These are phyloP conservation scores for Shinisaurus crocodilurus DNA, from an alignment of 2,113 vertebrate species.

Conservation along the genomic window DNA sequence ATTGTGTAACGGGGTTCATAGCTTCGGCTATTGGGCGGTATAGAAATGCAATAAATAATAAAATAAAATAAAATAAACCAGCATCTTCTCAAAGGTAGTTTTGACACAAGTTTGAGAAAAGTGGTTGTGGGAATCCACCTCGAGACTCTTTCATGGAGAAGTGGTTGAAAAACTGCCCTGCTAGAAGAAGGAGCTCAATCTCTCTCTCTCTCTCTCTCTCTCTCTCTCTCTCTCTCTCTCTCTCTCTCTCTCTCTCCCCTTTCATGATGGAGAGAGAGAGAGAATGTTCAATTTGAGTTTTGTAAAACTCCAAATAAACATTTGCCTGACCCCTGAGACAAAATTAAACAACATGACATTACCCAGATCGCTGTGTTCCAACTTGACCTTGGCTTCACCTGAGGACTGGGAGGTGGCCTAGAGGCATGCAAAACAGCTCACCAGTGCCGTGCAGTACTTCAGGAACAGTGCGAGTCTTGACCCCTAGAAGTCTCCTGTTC, in stretches of 20 bases:
- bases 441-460: accelerated
- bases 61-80: no score
- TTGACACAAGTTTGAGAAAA: not conserved
- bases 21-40: no score
- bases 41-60: no score
- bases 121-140: not conserved
- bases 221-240: not conserved
- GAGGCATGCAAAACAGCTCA: not conserved
- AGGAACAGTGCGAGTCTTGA: constrained; percentile 2
- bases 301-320: constrained; percentile 6
- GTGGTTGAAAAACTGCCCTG: not conserved
- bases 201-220: not conserved
- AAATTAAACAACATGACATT: constrained; percentile 35
- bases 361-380: not conserved
- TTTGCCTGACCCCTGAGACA: constrained; percentile 12
- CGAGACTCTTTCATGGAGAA: not conserved
- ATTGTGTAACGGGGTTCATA: not conserved
- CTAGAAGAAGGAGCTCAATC: not conserved
- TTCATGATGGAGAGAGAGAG: no score
- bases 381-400: constrained; percentile 53
- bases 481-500: constrained; percentile 9
- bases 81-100: not conserved
- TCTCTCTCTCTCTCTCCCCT: not conserved
- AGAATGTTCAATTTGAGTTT: constrained; percentile 26
- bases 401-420: constrained; percentile 1